phyloP scores from a whole-genome alignment of 2,797 vertebrate genomes.

The Pseudocheirus occidentalis region DNA sequence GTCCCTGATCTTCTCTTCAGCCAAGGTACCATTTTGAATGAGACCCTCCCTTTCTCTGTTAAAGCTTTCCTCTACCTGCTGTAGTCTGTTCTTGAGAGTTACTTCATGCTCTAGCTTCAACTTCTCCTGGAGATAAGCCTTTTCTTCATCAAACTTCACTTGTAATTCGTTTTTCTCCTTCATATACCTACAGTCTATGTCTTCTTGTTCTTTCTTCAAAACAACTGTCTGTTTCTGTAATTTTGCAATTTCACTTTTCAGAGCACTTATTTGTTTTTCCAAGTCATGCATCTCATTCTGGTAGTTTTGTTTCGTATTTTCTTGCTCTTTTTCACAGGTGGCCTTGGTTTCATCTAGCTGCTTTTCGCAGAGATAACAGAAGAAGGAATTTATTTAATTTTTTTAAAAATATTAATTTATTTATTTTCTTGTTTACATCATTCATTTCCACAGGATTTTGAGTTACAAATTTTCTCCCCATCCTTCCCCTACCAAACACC shows the following conservation, averaged over 20 bases:
- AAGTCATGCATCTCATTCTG: slow-evolving; percentile 81
- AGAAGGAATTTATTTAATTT: accelerated
- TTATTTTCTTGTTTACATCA: too few relatives aligned
- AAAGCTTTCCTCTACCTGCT: slow-evolving; percentile 76
- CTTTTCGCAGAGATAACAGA: slow-evolving; percentile 74
- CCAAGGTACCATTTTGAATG: slow-evolving; percentile 70
- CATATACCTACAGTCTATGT: slow-evolving; percentile 33
- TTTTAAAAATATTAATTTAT: too few relatives aligned
- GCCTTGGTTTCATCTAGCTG: slow-evolving; percentile 85
- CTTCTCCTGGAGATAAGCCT: slow-evolving; percentile 69
- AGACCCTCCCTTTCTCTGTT: slow-evolving; percentile 81
- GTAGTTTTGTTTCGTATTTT: slow-evolving; percentile 81
- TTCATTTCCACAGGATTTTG: too few relatives aligned
- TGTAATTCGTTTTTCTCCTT: slow-evolving; percentile 76
- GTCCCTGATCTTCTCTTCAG: slow-evolving; percentile 79
- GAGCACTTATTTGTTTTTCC: slow-evolving; percentile 78
- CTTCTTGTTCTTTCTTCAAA: slow-evolving; percentile 73
- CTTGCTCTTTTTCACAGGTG: slow-evolving; percentile 86
- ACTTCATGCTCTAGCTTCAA: slow-evolving; percentile 76
- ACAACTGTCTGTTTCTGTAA: slow-evolving; percentile 79
- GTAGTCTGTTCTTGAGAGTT: slow-evolving; percentile 83
- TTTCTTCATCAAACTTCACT: slow-evolving; percentile 74
- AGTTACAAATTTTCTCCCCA: too few relatives aligned
- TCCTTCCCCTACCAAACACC: too few relatives aligned
- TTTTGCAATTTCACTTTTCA: slow-evolving; percentile 78